Evolutionary conservation across 1,140 invertebrate species (phyloP), one percentile per base, ranked within the genome.

Genomic region (Drosophila sproati): DNA sequence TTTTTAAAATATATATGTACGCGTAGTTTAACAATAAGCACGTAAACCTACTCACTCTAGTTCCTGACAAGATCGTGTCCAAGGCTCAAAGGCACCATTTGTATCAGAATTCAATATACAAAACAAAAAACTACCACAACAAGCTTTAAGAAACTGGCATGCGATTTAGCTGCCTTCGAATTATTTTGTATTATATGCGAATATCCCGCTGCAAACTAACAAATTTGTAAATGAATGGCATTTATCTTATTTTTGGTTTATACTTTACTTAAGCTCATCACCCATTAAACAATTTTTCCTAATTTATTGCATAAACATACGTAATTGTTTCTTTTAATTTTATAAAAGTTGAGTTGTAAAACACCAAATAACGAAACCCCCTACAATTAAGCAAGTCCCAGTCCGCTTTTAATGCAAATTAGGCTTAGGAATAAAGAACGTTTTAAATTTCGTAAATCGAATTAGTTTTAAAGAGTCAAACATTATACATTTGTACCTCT

Each of bases 401-500:
- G 73, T 89, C 66, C 68, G 67, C 67, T 78, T 71, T 80, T 73
- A 78, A 67, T 66, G 63, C 76, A 85, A 73, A 77, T 54, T 89
- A 88, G 81, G 51, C 73, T 41, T 78, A 85, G 66, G 77, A 54
- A 51, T 52, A 50, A 4, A 41, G 52, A 51, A 55, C n/a, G 39
- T 67, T 52, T 64, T 35, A 51, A 56, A 56, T 8, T 52, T 37
- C 48, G 79, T 56, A 69, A 80, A 78, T 72, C 59, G 51, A 78
- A 76, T 73, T 72, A 80, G 12, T 50, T 80, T 69, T 12, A 70
- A 78, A 56, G 45, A 64, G 66, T 31, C 62, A 47, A 73, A 80
- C 55, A 62, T 79, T 82, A 80, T 67, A 87, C 82, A 87, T 77
- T 71, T 87, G 82, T 87, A 87, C 82, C 82, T 87, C 54, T 70